Base-by-base conservation (phyloP, 2,113 vertebrate genomes). In the Rhinoderma darwinii region DNA sequence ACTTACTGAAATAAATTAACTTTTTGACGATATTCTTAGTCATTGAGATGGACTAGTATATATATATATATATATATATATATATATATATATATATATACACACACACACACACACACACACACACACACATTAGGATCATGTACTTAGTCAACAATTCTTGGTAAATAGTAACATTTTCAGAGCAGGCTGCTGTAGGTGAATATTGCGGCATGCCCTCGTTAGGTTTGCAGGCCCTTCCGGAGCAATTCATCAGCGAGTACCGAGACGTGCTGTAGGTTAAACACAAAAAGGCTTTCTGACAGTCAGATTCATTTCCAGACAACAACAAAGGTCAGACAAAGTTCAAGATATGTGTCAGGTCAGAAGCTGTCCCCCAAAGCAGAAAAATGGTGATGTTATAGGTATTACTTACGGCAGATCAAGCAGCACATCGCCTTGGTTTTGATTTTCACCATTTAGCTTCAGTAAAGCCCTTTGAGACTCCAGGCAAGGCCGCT, bases 361-460 rank as follows among this genome's bases (percentile, higher is more conserved):
- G 89, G 90, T 90, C 92, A 93, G 90, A 86, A 91, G 89, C 86
- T 91, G 89, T 90, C 89, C 89, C 92, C 89, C 84, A 89, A 89
- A 94, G 92, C 91, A 92, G 86, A 91, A 92, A 90, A 89, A 82
- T 82, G 86, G 84, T 90, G 90, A 93, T 93, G 91, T 91, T 84
- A 89, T 88, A 90, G 89, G 89, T 86, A 91, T 91, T 92, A 96
- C 96, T 96, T 91, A 98, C 97, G 93, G 92, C 91, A 92, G 91
- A 91, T 91, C 90, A 87, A 91, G 90, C 91, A 91, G 90, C 83
- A 89, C 91, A 91, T 93, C 91, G 44, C 90, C 89, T 90, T 92
- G 94, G 89, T 93, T 94, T 88, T 90, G 93, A 89, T 92, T 93
- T 86, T 91, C 88, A 86, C 94, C 93, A 91, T 92, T 95, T 93